Conservation (phyloP, 2,113 vertebrate genomes). For the Paramisgurnus dabryanus region DNA sequence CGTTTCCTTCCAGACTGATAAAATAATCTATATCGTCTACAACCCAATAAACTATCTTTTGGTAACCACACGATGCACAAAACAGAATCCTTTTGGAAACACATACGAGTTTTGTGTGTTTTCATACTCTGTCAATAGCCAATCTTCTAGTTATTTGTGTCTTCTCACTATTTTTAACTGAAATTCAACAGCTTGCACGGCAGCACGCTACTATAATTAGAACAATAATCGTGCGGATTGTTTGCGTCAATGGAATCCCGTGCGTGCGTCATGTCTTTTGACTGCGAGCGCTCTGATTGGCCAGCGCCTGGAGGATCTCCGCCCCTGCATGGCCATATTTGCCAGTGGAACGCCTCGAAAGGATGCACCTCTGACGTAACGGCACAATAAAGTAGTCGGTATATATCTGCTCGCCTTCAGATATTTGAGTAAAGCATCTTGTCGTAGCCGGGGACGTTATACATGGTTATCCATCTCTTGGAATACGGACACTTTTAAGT, state of each 20-base stretch:
- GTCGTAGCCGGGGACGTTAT: constrained; percentile 33
- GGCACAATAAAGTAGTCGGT: constrained; percentile 60
- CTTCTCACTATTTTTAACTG: constrained; percentile 77
- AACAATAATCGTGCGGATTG: constrained; percentile 74
- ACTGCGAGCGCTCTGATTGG: constrained; percentile 70
- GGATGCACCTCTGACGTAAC: constrained; percentile 75
- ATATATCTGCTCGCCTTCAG: constrained; percentile 55
- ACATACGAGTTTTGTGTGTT: neutral
- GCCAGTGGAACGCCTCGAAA: constrained; percentile 62
- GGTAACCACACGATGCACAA: too few species aligned
- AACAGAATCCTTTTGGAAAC: neutral
- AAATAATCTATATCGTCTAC: neutral
- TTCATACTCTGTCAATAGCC: neutral
- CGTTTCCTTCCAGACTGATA: neutral
- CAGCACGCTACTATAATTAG: constrained; percentile 77
- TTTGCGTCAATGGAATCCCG: constrained; percentile 96
- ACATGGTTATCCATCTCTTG: constrained; percentile 50
- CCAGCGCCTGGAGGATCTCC: constrained; percentile 68
- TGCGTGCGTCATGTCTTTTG: constrained; percentile 87
- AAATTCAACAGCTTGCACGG: constrained; percentile 47
- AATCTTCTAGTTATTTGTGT: constrained; percentile 48
- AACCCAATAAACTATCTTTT: too few species aligned
- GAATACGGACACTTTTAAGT: constrained; percentile 47
- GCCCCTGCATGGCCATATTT: constrained; percentile 75
- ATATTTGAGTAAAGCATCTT: constrained; percentile 23